Conservation (phyloP, 2,888 invertebrate genomes). For the Chymomyza procnemis region DNA sequence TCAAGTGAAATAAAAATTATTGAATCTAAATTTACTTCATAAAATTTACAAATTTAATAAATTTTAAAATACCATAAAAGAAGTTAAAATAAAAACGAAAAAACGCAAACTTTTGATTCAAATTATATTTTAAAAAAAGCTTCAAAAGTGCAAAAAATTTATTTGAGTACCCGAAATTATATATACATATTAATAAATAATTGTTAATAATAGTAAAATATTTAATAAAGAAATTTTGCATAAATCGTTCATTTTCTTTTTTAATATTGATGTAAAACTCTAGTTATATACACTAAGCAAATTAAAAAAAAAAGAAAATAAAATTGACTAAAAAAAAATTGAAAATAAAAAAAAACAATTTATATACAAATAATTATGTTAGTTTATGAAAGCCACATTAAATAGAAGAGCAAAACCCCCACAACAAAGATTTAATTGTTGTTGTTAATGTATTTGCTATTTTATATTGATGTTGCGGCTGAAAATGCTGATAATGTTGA, state of each 20-base stretch:
- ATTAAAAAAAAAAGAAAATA: conserved; percentile 47
- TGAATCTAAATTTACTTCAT: conserved; percentile 25
- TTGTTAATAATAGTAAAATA: conserved; percentile 16
- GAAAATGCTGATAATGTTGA: conserved; percentile 5
- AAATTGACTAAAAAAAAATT: conserved; percentile 28
- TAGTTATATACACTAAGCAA: conserved; percentile 56
- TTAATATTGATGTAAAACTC: conserved; percentile 67
- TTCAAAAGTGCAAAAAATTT: conserved; percentile 58
- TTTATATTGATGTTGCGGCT: conserved; percentile 25
- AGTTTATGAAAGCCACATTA: conserved; percentile 24
- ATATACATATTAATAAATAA: conserved; percentile 18
- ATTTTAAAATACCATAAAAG: conserved; percentile 21
- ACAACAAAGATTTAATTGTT: conserved; percentile 16
- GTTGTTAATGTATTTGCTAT: conserved; percentile 25
- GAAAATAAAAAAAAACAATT: conserved; percentile 32
- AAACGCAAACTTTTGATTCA: not conserved
- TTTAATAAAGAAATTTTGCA: conserved; percentile 17
- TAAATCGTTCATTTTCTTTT: conserved; percentile 42
- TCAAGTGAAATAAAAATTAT: not conserved
- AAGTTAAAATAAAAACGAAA: conserved; percentile 9
- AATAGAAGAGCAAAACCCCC: conserved; percentile 28
- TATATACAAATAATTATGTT: conserved; percentile 23
- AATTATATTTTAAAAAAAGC: conserved; percentile 30
- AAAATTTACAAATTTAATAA: conserved; percentile 16
- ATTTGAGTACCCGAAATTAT: conserved; percentile 53